Conservation (phyloP, 2,888 invertebrate species). For the Achlya flavicornis region DNA sequence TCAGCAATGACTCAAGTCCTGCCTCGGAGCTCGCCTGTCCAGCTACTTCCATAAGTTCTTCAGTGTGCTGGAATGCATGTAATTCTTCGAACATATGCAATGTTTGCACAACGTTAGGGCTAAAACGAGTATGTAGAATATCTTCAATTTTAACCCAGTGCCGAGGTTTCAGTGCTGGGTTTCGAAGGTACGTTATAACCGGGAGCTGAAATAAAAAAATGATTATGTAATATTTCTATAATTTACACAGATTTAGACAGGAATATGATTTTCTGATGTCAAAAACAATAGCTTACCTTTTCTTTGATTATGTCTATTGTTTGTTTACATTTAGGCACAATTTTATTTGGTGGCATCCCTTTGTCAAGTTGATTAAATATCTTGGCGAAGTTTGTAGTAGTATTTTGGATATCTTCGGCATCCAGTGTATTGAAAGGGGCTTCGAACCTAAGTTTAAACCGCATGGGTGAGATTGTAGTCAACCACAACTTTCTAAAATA, state of each 20-base stretch:
- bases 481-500: not conserved
- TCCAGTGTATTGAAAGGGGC: conserved; percentile 86
- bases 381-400: conserved; percentile 88
- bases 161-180: conserved; percentile 89
- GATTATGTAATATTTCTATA: not conserved
- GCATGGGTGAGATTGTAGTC: not conserved
- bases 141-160: conserved; percentile 94
- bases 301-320: conserved; percentile 91
- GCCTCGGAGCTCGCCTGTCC: conserved; percentile 95
- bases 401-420: conserved; percentile 88
- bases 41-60: conserved; percentile 92
- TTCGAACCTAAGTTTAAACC: conserved; percentile 56
- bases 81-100: conserved; percentile 87
- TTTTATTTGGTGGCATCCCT: conserved; percentile 91
- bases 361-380: conserved; percentile 90
- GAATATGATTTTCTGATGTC: not conserved
- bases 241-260: too few species aligned
- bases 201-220: conserved; percentile 82
- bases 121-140: conserved; percentile 88
- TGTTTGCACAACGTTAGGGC: conserved; percentile 86
- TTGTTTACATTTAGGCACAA: conserved; percentile 89
- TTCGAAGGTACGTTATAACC: conserved; percentile 91
- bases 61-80: conserved; percentile 89
- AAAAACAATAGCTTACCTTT: conserved; percentile 77
- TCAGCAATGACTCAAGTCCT: conserved; percentile 90